Conservation (phyloP, 2,888 invertebrate genomes). For the Brassicogethes aeneus region DNA sequence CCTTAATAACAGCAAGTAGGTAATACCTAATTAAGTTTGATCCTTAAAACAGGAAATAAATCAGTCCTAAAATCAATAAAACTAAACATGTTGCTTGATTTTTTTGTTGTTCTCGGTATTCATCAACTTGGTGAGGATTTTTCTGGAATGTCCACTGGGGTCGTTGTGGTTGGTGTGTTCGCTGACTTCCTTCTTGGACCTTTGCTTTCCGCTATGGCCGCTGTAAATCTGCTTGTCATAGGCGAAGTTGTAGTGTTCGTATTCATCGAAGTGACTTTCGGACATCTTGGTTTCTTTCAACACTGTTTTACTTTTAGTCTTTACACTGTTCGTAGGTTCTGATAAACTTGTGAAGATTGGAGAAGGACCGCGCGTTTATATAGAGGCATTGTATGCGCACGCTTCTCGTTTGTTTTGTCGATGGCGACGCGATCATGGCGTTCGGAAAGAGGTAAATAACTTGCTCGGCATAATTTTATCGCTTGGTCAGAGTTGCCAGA, state of each 20-base stretch:
- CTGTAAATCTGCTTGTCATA: constrained; percentile 83
- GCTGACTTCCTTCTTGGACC: constrained; percentile 80
- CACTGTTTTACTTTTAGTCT: too few relatives aligned
- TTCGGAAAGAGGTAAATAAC: too few relatives aligned
- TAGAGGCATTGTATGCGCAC: too few relatives aligned
- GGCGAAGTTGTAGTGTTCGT: constrained; percentile 91
- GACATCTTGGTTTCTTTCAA: constrained; percentile 63
- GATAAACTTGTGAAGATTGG: too few relatives aligned
- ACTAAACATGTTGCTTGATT: constrained; percentile 6
- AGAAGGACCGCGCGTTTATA: too few relatives aligned
- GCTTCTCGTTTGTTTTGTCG: too few relatives aligned
- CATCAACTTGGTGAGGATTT: constrained; percentile 75
- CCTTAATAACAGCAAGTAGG: background rate
- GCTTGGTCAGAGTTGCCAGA: too few relatives aligned
- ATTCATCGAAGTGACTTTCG: constrained; percentile 78
- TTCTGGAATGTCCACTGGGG: constrained; percentile 88
- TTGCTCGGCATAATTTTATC: too few relatives aligned
- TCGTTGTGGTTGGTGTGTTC: constrained; percentile 88
- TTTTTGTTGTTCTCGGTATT: constrained; percentile 80
- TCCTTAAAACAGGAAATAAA: background rate
- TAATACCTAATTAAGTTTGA: background rate
- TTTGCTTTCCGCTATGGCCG: constrained; percentile 83
- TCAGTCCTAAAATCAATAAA: background rate
- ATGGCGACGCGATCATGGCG: too few relatives aligned
- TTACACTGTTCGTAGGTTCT: too few relatives aligned